Evolutionary conservation across 1,140 invertebrate species (phyloP).

Genomic region (Musca domestica): DNA sequence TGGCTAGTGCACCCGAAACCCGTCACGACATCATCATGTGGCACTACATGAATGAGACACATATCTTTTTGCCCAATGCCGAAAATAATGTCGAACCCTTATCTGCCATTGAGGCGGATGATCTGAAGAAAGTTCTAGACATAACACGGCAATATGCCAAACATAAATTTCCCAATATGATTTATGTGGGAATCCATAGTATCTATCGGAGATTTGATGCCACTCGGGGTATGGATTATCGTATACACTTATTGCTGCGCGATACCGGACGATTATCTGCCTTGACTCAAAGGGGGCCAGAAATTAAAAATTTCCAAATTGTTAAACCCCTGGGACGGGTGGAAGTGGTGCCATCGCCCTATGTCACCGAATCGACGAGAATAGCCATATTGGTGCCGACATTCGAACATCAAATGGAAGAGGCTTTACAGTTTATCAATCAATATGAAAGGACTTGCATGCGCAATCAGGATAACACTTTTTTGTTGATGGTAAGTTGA

Average conservation of each 20-base stretch:
- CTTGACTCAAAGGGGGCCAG: slow-evolving; percentile 12
- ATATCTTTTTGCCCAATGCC: slow-evolving; percentile 73
- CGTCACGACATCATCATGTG: slow-evolving; percentile 85
- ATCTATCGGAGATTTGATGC: slow-evolving; percentile 85
- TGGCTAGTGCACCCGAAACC: slow-evolving; percentile 64
- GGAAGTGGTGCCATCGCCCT: slow-evolving; percentile 83
- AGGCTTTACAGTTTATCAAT: slow-evolving; percentile 64
- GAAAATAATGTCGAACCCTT: slow-evolving; percentile 62
- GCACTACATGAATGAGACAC: slow-evolving; percentile 80
- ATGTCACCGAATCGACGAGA: slow-evolving; percentile 84
- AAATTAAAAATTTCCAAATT: slow-evolving; percentile 58
- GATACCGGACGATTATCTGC: slow-evolving; percentile 24
- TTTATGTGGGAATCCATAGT: slow-evolving; percentile 65
- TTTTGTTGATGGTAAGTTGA: slow-evolving; percentile 66
- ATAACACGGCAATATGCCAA: slow-evolving; percentile 60
- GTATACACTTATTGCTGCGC: slow-evolving; percentile 69
- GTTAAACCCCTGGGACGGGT: slow-evolving; percentile 79
- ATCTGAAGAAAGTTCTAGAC: slow-evolving; percentile 68
- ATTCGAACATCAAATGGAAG: slow-evolving; percentile 48
- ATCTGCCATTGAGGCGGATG: slow-evolving; percentile 62
- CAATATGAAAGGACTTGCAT: slow-evolving; percentile 70
- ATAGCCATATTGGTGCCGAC: slow-evolving; percentile 71
- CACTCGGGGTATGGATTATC: slow-evolving; percentile 84
- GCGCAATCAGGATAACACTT: slow-evolving; percentile 74
- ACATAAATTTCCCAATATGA: slow-evolving; percentile 59